Conservation (phyloP, 2,888 invertebrate genomes). For the Philhelius pedissequus region DNA sequence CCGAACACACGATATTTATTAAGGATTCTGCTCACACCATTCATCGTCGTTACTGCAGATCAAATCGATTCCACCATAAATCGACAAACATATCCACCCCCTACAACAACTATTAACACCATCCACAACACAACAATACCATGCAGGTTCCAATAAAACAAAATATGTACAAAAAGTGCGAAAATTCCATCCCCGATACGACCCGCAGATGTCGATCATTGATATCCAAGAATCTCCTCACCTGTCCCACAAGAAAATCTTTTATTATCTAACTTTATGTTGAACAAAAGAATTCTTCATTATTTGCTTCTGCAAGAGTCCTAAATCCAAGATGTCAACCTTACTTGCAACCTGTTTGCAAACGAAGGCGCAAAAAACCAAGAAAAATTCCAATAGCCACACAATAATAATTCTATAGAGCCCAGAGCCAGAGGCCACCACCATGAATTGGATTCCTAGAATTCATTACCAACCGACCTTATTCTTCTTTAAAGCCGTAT, state of each 20-base stretch:
- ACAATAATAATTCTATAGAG: constrained; percentile 21
- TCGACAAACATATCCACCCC: constrained; percentile 14
- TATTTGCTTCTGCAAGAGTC: constrained; percentile 2
- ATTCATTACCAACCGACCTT: constrained; percentile 54
- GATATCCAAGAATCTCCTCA: constrained; percentile 48
- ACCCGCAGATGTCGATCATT: constrained; percentile 54
- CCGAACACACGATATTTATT: neutral
- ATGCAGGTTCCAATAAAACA: constrained; percentile 24
- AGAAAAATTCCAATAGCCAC: constrained; percentile 45
- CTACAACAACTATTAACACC: constrained; percentile 21
- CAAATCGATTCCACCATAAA: constrained; percentile 19
- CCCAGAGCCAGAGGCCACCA: constrained; percentile 38
- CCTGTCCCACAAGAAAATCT: constrained; percentile 48
- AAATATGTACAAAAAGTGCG: constrained; percentile 28
- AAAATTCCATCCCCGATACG: constrained; percentile 35
- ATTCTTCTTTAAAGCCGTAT: constrained; percentile 22
- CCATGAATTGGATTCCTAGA: constrained; percentile 57
- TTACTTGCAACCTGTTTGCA: constrained; percentile 49
- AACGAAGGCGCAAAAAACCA: constrained; percentile 4
- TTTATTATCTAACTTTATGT: constrained; percentile 25
- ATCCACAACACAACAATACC: constrained; percentile 1
- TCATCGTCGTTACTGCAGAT: neutral
- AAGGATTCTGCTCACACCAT: constrained; percentile 6
- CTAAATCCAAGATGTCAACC: constrained; percentile 36
- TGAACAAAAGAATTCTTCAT: neutral